Evolutionary conservation across 2,888 invertebrate species (phyloP), one percentile per base, ranked within the genome.

Genomic region (Cylindroiulus punctatus): DNA sequence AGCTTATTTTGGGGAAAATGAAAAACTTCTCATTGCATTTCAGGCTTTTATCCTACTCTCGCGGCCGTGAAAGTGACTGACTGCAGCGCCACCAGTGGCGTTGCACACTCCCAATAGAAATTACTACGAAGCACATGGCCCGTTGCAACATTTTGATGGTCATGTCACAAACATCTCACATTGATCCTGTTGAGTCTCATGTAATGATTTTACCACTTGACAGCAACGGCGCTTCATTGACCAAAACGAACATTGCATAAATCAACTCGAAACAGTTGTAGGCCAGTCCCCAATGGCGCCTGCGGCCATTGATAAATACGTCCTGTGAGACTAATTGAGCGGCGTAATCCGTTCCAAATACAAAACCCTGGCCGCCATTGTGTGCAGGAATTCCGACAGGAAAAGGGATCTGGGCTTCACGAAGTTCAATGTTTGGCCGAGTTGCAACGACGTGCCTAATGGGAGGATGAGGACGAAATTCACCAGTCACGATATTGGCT

Each of bases 341-440:
- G 57, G 12, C 22, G 8, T n/a, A 14, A n/a, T 10, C 22, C 65
- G 57, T 57, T 57, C 57, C 57, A 57, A 57, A 57, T 57, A 65
- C 65, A 65, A 65, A 65, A 65, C 65, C 65, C 65, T 26, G 65
- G 65, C 65, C 22, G 65, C 26, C 65, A 65, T 65, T 65, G 65
- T 65, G 22, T 65, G 26, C 26, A 65, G 65, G 65, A 65, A 65
- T 65, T 22, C 26, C 8, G 65, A 65, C 65, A 65, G 65, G 65
- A 65, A 65, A 65, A 65, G 65, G 65, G 65, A 65, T 65, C 65
- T 65, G 65, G 65, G 65, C 65, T 65, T 65, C 65, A 65, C 65
- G 65, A 65, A 65, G 65, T 65, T 65, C 65, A 65, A 65, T 65
- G 65, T 65, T 65, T 65, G 65, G 26, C 65, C 65, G n/a, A 26